Percentiles rank a stretch among this genome's conserved stretches.
These are phyloP conservation scores for Branchellion lobata DNA, from an alignment of 2,888 invertebrate species.

Conservation along the genomic window DNA sequence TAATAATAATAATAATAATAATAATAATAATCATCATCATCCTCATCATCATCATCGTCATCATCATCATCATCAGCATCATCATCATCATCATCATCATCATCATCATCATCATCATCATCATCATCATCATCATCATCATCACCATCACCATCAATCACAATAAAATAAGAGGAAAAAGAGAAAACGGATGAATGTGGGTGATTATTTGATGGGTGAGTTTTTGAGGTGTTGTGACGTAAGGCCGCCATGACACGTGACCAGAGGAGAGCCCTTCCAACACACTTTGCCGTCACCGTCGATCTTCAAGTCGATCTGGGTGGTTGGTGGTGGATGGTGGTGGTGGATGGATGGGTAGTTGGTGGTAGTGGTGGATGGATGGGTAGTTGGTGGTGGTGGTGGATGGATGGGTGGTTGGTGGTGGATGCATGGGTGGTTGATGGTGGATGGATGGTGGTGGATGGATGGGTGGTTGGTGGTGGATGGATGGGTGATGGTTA, in stretches of 20 bases:
- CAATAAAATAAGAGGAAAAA: no score
- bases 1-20: neutral
- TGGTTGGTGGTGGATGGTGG: no score
- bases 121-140: constrained; percentile 42
- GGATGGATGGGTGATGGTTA: no score
- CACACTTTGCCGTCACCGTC: constrained; percentile 71
- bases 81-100: constrained; percentile 37
- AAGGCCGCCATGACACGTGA: constrained; percentile 73
- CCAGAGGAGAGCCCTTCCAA: constrained; percentile 80
- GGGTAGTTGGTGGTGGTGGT: no score
- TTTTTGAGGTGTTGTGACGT: constrained; percentile 71
- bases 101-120: constrained; percentile 40
- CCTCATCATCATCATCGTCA: neutral
- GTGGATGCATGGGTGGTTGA: no score
- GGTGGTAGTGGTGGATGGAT: no score
- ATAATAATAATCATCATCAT: constrained; percentile 6
- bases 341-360: no score
- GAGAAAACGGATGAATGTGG: no score
- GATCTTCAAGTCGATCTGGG: constrained; percentile 62
- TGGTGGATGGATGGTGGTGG: no score
- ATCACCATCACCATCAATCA: constrained; percentile 21
- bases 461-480: no score
- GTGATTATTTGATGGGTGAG: constrained; percentile 45
- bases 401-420: no score
- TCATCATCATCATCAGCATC: constrained; percentile 39